A percentile compares a stretch with the other conserved stretches of the same genome.
Evolutionary conservation across 1,140 invertebrate species (phyloP).

Genomic region (Cherax quadricarinatus): DNA sequence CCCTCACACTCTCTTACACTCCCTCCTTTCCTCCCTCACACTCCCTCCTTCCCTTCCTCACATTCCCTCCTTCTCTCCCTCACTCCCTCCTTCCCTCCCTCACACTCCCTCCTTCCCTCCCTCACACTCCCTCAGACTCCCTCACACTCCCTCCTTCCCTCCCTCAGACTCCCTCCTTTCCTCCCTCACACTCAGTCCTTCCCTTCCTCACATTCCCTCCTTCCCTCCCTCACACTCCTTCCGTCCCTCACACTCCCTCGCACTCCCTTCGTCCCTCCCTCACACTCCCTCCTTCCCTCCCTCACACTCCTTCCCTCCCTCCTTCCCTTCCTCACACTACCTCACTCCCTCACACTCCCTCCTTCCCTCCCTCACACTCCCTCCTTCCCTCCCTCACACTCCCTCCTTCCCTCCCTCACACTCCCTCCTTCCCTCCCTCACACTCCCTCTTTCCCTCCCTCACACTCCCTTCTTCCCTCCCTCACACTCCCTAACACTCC

Average conservation of each 20-base stretch:
- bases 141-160: conserved; percentile 4
- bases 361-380: background rate
- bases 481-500: background rate
- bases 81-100: background rate
- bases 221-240: background rate
- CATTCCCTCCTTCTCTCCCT: background rate
- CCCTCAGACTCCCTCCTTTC: too few relatives aligned
- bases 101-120: background rate
- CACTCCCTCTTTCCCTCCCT: background rate
- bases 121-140: background rate
- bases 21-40: background rate
- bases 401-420: too few relatives aligned
- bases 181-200: background rate
- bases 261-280: background rate
- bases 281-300: background rate
- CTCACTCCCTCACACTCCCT: too few relatives aligned
- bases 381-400: background rate
- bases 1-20: background rate
- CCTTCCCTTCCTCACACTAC: background rate
- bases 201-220: background rate
- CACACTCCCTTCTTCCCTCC: background rate
- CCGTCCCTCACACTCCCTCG: background rate
- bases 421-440: background rate
- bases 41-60: too few relatives aligned
- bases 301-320: background rate